A percentile compares a stretch with the other conserved stretches of the same genome.
These are phyloP conservation scores for Bathynomus jamesi DNA, from an alignment of 1,140 invertebrate genomes.

Conservation along the genomic window DNA sequence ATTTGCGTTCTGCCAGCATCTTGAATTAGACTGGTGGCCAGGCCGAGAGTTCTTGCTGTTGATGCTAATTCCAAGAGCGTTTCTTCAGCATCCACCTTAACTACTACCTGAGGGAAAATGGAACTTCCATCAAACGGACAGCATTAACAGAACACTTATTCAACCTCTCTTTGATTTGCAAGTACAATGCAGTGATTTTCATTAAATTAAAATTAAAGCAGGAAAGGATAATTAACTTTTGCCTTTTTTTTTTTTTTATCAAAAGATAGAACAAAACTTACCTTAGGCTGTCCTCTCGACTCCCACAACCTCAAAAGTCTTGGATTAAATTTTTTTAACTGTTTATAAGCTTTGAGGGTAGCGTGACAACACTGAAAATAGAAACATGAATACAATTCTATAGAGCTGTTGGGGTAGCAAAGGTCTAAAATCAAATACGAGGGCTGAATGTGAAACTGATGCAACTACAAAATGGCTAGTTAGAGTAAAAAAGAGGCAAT, in stretches of 20 bases:
- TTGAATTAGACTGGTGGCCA: constrained; percentile 45
- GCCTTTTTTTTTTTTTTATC: too few relatives aligned
- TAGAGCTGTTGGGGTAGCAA: too few relatives aligned
- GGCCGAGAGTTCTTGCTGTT: constrained; percentile 41
- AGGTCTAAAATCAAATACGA: too few relatives aligned
- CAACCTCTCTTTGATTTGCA: too few relatives aligned
- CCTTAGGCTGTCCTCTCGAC: constrained; percentile 46
- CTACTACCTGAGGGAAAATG: constrained; percentile 45
- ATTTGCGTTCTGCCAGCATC: constrained; percentile 54
- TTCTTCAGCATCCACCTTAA: constrained; percentile 42
- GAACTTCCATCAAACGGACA: too few relatives aligned
- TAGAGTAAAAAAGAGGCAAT: too few relatives aligned
- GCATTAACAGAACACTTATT: too few relatives aligned
- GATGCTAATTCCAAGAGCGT: constrained; percentile 37
- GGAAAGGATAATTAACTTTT: too few relatives aligned
- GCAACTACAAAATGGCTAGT: too few relatives aligned
- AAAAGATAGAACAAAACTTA: constrained; percentile 13
- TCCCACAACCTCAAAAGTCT: constrained; percentile 45
- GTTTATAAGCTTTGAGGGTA: constrained; percentile 44
- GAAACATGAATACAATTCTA: constrained; percentile 15
- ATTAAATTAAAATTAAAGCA: too few relatives aligned
- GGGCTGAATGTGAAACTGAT: too few relatives aligned
- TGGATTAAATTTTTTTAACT: constrained; percentile 39
- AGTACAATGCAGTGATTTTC: too few relatives aligned
- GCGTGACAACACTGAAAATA: constrained; percentile 49